Conservation (phyloP, 2,113 vertebrate species). For the Condylura cristata region DNA sequence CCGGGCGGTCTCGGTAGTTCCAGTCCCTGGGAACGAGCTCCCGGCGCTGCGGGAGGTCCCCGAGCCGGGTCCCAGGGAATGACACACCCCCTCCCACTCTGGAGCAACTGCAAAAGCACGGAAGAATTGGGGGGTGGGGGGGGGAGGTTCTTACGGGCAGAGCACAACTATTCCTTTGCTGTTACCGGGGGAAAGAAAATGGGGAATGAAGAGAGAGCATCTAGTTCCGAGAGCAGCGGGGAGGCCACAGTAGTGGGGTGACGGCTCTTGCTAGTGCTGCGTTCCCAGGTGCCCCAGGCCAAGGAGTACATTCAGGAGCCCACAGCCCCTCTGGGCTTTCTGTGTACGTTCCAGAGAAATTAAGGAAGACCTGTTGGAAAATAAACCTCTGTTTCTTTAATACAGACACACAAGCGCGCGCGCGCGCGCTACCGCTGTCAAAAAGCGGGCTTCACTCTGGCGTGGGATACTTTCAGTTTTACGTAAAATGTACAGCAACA, state of each 20-base stretch:
- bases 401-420: not conserved
- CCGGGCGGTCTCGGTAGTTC: conserved; percentile 10
- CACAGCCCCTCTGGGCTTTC: not conserved
- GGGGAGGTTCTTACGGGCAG: conserved; percentile 45
- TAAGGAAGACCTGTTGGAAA: conserved; percentile 83
- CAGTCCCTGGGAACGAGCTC: conserved; percentile 37
- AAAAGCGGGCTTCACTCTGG: conserved; percentile 80
- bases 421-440: conserved; percentile 72
- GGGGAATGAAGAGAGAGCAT: conserved; percentile 8
- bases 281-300: not conserved
- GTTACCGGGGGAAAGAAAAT: conserved; percentile 45
- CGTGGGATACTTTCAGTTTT: conserved; percentile 84
- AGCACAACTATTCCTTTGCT: conserved; percentile 46
- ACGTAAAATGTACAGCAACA: conserved; percentile 83
- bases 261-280: not conserved
- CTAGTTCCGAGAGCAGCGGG: conserved; percentile 28
- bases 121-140: conserved; percentile 35
- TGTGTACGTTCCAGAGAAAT: conserved; percentile 66
- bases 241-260: conserved; percentile 36
- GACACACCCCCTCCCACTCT: conserved; percentile 64
- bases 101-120: conserved; percentile 22
- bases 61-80: not conserved
- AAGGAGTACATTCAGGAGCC: not conserved
- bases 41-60: conserved; percentile 50
- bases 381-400: conserved; percentile 82